phyloP scores from a whole-genome alignment of 2,113 vertebrate genomes.

The Aplodontia rufa region DNA sequence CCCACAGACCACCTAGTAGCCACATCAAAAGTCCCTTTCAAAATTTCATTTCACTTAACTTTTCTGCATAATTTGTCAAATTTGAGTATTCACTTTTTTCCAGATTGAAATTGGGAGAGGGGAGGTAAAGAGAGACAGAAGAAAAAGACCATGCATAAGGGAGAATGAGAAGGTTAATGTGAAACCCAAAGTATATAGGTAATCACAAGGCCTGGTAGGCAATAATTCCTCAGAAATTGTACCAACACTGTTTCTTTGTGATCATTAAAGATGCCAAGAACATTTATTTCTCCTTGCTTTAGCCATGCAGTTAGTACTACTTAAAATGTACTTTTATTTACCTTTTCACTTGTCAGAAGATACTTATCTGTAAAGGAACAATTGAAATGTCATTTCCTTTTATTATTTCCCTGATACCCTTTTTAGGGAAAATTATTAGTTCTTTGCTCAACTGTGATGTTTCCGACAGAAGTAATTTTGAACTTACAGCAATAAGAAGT shows the following conservation, averaged over 20 bases:
- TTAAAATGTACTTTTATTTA: background rate
- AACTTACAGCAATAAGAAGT: background rate
- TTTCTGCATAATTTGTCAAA: background rate
- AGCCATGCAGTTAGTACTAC: background rate
- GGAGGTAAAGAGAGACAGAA: background rate
- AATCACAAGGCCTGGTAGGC: fast-evolving
- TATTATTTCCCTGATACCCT: background rate
- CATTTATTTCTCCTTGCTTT: background rate
- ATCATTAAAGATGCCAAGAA: background rate
- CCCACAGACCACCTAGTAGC: no score
- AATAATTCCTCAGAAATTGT: background rate
- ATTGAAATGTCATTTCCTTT: background rate
- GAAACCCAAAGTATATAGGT: background rate
- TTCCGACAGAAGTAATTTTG: background rate
- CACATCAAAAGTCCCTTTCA: no score
- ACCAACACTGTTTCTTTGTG: background rate
- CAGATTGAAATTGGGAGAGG: background rate
- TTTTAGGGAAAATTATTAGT: background rate
- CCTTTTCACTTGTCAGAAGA: background rate
- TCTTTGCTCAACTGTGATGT: background rate
- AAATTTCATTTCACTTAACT: background rate
- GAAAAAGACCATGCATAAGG: background rate
- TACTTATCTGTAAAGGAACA: background rate
- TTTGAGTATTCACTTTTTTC: background rate
- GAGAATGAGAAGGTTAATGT: background rate